Base-by-base conservation (phyloP, 2,113 vertebrate genomes). In the Athene cunicularia region DNA sequence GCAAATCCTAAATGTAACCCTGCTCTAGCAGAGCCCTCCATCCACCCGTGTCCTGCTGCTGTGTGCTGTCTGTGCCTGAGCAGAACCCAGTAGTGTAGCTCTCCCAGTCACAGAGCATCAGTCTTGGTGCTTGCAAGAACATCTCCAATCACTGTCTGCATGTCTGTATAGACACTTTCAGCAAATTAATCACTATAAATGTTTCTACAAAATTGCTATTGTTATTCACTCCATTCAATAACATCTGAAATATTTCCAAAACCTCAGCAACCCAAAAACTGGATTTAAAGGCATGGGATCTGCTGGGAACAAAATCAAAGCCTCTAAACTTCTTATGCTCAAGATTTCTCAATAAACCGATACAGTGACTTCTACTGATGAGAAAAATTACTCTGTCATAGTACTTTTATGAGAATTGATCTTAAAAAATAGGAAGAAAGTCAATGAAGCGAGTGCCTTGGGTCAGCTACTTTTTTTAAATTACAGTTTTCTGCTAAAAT, bases 391-490 rank as follows among this genome's bases (percentile, higher is more conserved):
- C 53, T 70, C 21, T 49, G 28, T 53, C 87, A 62, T 49, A 91
- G 59, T 17, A 67, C n/a, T 92, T 86, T 24, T 59, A 73, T 17
- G 13, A 76, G 62, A 91, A 95, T 19, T 60, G 6, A 33, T 85
- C 82, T 83, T 67, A 47, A 94, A 73, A 80, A 89, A 22, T 14
- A 67, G 47, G 43, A 91, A 67, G 52, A 60, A 84, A 91, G 68
- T 53, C 37, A 89, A 89, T 28, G 21, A 95, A 94, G 58, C 0
- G 1, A 93, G 26, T 58, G 70, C 66, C 50, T 93, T 26, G 24
- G 83, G 77, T 86, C 88, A 96, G 49, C 28, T 59, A 56, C 43
- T 67, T 90, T 90, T 88, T 88, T 55, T 4, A 96, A 96, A 89
- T 75, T 90, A 76, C 32, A 52, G 18, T 80, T 95, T 81, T 88